Evolutionary conservation across 2,888 invertebrate genomes (phyloP).

Genomic region (Helicoverpa assulta): DNA sequence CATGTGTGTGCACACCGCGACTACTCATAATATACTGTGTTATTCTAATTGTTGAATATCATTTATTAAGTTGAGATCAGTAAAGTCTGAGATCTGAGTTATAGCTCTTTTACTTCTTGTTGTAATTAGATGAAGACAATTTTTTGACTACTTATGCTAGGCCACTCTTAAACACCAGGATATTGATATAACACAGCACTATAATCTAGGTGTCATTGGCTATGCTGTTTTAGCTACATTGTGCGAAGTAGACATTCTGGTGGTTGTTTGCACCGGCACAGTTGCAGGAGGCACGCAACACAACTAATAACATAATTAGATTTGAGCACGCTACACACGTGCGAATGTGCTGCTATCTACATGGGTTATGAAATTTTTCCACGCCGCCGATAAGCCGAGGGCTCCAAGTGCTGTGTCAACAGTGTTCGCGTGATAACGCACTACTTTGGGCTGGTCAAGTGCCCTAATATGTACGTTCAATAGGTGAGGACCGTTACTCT

Average conservation of each 20-base stretch:
- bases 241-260: conserved; percentile 25
- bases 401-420: conserved; percentile 35
- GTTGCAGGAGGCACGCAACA: conserved; percentile 45
- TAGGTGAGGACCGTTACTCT: background rate
- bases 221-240: background rate
- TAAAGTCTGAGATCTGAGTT: no score
- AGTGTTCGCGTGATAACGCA: conserved; percentile 34
- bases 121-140: no score
- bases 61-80: no score
- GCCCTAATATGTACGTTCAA: conserved; percentile 14
- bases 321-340: conserved; percentile 45
- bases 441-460: conserved; percentile 29
- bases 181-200: no score
- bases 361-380: conserved; percentile 48
- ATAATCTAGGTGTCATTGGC: background rate
- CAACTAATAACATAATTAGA: conserved; percentile 60
- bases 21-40: background rate
- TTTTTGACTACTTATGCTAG: no score
- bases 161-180: no score
- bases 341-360: conserved; percentile 24
- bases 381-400: conserved; percentile 32
- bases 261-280: background rate
- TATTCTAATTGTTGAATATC: background rate
- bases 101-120: no score
- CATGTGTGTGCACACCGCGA: background rate